Percentiles rank a stretch among this genome's conserved stretches.
Evolutionary conservation across 2,113 vertebrate genomes (phyloP).

Genomic region (Xiphophorus maculatus): DNA sequence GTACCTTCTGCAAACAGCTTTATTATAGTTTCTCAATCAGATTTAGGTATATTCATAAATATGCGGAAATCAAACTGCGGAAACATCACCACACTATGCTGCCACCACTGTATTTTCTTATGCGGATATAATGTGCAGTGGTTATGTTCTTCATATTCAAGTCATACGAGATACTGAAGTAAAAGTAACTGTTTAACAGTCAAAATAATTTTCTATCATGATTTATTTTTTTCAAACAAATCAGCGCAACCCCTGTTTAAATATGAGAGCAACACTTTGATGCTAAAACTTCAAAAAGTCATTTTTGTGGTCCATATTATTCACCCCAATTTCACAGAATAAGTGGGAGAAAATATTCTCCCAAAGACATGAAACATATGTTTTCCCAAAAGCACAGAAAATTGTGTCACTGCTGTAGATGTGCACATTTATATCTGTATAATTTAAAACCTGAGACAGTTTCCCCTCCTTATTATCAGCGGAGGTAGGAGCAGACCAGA

Average conservation of each 20-base stretch:
- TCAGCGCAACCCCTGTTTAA: slow-evolving; percentile 42
- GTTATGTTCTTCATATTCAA: not conserved
- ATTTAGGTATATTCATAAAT: not conserved
- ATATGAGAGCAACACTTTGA: slow-evolving; percentile 8
- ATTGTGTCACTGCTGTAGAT: slow-evolving; percentile 43
- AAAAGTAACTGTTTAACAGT: not conserved
- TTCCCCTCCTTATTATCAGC: slow-evolving; percentile 58
- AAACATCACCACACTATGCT: not conserved
- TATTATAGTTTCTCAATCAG: not conserved
- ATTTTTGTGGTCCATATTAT: not conserved
- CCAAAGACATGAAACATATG: slow-evolving; percentile 24
- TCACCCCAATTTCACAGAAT: slow-evolving; percentile 18
- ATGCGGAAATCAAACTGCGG: not conserved
- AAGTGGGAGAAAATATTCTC: slow-evolving; percentile 20
- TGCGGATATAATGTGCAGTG: not conserved
- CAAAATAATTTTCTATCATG: slow-evolving; percentile 43
- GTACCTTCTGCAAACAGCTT: not conserved
- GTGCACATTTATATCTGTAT: slow-evolving; percentile 46
- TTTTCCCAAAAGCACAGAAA: not conserved
- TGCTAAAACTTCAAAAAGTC: slow-evolving; percentile 11
- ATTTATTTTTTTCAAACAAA: slow-evolving; percentile 23
- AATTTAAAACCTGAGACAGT: slow-evolving; percentile 55
- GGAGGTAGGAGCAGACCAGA: slow-evolving; percentile 51
- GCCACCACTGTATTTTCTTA: not conserved
- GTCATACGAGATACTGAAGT: too few species aligned